Conservation (phyloP, 2,113 vertebrate genomes). For the Eubucco bourcierii region DNA sequence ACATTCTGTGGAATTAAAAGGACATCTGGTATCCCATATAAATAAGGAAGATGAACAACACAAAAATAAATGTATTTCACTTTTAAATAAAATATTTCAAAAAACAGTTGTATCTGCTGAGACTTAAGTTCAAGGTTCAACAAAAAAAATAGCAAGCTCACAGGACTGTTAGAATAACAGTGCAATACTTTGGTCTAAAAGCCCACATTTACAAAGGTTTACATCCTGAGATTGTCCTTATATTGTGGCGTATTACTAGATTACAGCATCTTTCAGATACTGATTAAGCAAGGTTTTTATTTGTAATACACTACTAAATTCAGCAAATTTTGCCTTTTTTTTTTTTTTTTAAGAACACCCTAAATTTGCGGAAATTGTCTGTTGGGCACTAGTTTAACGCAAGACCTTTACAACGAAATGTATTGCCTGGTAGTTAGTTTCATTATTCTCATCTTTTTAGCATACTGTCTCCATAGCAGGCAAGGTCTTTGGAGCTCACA, state of each 20-base stretch:
- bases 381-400: not conserved
- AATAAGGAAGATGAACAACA: not conserved
- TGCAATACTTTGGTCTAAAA: not conserved
- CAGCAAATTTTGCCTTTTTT: not conserved
- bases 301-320: not conserved
- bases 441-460: slow-evolving; percentile 2
- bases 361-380: not conserved
- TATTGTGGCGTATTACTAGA: not conserved
- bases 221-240: not conserved
- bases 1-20: not conserved
- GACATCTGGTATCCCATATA: not conserved
- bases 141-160: not conserved
- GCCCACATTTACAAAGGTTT: not conserved
- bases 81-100: not conserved
- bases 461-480: not conserved
- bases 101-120: not conserved
- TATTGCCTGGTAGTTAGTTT: not conserved
- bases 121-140: not conserved
- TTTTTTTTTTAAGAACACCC: not conserved
- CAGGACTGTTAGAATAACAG: not conserved
- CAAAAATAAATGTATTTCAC: not conserved
- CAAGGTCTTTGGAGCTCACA: not conserved
- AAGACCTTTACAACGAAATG: not conserved
- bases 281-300: not conserved
- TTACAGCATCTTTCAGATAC: not conserved